Conservation (phyloP, 2,113 vertebrate genomes). For the Ciconia boyciana region DNA sequence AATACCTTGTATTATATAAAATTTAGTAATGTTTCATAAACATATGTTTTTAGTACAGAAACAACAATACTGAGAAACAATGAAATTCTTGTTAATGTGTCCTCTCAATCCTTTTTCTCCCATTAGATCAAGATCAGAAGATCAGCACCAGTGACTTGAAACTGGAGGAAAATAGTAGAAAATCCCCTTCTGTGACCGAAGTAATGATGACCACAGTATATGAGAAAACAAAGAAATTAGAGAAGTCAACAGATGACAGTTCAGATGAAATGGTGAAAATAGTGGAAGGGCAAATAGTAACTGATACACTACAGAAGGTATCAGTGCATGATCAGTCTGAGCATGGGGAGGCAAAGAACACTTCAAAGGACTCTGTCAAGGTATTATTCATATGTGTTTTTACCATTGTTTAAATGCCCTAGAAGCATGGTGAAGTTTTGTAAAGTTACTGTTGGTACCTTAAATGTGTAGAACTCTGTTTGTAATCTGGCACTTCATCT, state of each 20-base stretch:
- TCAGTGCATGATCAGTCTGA: not conserved
- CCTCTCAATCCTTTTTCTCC: not conserved
- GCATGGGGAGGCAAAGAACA: not conserved
- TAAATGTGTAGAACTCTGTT: not conserved
- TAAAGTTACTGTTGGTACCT: not conserved
- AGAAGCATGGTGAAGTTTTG: not conserved
- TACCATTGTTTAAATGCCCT: not conserved
- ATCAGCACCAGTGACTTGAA: not conserved
- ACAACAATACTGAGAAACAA: not conserved
- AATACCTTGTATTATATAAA: not conserved
- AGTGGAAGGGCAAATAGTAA: not conserved
- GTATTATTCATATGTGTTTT: not conserved
- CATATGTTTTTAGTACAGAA: not conserved
- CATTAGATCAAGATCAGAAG: not conserved
- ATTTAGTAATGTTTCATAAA: not conserved
- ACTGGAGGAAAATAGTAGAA: not conserved
- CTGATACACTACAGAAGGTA: not conserved
- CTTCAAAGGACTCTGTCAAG: not conserved
- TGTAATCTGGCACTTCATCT: not conserved
- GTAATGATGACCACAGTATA: not conserved
- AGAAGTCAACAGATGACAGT: not conserved
- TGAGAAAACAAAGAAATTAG: slow-evolving; percentile 26
- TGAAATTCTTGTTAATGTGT: not conserved
- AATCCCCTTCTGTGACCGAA: slow-evolving; percentile 33
- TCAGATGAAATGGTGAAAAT: not conserved